Base-by-base conservation (phyloP, 2,888 invertebrate species). In the Sepioteuthis lessoniana region DNA sequence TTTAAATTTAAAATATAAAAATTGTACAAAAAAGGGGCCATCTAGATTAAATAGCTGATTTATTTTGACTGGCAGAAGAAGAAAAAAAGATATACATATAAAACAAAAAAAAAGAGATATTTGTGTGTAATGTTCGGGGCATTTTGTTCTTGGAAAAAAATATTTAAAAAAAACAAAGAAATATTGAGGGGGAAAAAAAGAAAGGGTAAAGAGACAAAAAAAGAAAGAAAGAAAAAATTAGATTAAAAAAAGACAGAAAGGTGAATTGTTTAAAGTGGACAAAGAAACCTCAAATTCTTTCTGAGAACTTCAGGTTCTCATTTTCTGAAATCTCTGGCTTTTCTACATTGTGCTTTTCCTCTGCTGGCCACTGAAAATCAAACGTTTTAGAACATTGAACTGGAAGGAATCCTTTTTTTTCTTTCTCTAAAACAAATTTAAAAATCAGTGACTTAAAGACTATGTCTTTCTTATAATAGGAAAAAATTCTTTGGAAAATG, bases 1-100 rank as follows among this genome's bases (percentile, higher is more conserved):
- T 76, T 76, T n/a, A 76, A 76, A 76, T 76, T 76, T 76, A 35
- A 76, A 76, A 76, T n/a, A 76, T 76, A 35, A 76, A 76, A 76
- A 76, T 76, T 76, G 76, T 76, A 76, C n/a, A 76, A 76, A 76
- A 60, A 47, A 76, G 76, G 76, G 76, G 76, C 76, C 76, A 76
- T 76, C 76, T 76, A 76, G 76, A 76, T 76, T n/a, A 76, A 76
- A 76, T 76, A 76, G 76, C 76, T 76, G 76, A 76, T 76, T 76
- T 76, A 76, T 76, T 76, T 76, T 76, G 76, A 76, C 76, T 16
- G 76, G 76, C 76, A n/a, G n/a, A 76, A 76, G n/a, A 35, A 76
- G 13, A 76, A 8, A 31, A 76, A 76, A 76, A 76, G 16, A 76
- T 76, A 76, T 76, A n/a, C 35, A 76, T 76, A 76, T 76, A 8